Base-by-base conservation (phyloP, 2,113 vertebrate genomes). In the Forbesichthys papilliferus region DNA sequence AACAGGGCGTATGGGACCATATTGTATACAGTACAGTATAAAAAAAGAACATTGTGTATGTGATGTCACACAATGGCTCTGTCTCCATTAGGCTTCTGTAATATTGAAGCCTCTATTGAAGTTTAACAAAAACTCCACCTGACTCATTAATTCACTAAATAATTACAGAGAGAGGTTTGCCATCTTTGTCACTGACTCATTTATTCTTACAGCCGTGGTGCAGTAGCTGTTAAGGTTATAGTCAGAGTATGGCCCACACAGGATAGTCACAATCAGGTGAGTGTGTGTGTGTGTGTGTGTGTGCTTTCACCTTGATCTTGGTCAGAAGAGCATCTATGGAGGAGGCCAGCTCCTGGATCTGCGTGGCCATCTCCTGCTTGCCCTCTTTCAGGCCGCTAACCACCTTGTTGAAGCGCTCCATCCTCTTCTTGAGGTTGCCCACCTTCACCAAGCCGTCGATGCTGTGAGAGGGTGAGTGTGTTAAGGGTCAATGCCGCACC, bases 371-470 rank as follows among this genome's bases (percentile, higher is more conserved):
- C 78, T 98, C 96, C 4, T 89, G 91, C 71, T 99, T 98, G 9
- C 96, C 95, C 77, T 98, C 98, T 84, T 96, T 98, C 78, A 99
- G 74, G 1, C 90, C 94, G 66, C 69, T 95, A 42, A 98, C 96
- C 70, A 96, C 97, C 90, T 95, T 91, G 36, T 93, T 96, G 85
- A 99, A 96, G 60, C 92, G 94, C 51, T 93, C 93, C 68, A 97
- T 96, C 34, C 95, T 92, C 57, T 93, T 94, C 86, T 95, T 97
- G 84, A 99, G 89, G 0, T 92, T 95, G 54, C 86, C 85, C 47
- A 98, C 96, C 87, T 99, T 98, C 64, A 97, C 89, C 84, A 98
- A 87, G 12, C 97, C 98, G 71, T 98, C 94, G 5, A 99, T 94
- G 70, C 97, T 99, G 42, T 10, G 3, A 51, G 42, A 49, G 1